Evolutionary conservation across 2,888 invertebrate species (phyloP).

Genomic region (Conus canariensis): DNA sequence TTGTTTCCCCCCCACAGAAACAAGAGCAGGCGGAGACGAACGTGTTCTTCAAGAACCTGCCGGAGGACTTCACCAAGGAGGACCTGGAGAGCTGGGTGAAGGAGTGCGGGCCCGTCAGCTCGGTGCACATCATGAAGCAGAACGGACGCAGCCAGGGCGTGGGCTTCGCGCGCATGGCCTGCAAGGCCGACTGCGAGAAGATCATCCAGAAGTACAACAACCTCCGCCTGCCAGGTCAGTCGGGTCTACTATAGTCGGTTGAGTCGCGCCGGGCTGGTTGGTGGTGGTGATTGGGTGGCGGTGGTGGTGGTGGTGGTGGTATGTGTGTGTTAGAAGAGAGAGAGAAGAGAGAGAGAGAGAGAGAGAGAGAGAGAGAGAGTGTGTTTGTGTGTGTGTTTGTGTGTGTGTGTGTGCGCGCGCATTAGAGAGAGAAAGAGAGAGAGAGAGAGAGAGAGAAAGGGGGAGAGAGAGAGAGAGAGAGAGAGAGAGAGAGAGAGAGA

Average conservation of each 20-base stretch:
- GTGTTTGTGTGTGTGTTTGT: too few relatives aligned
- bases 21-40: slow-evolving; percentile 26
- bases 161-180: slow-evolving; percentile 15
- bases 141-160: neutral
- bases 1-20: neutral
- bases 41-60: slow-evolving; percentile 23
- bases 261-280: too few relatives aligned
- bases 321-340: too few relatives aligned
- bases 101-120: neutral
- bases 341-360: too few relatives aligned
- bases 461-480: too few relatives aligned
- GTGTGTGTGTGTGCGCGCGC: too few relatives aligned
- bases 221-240: neutral
- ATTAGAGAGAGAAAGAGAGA: too few relatives aligned
- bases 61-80: neutral
- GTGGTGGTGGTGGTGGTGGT: too few relatives aligned
- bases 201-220: neutral
- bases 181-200: slow-evolving; percentile 2
- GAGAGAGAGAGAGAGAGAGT: too few relatives aligned
- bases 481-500: accelerated
- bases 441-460: too few relatives aligned
- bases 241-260: neutral
- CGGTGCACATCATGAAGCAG: slow-evolving; percentile 9
- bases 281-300: too few relatives aligned
- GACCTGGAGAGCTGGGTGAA: neutral